These are phyloP conservation scores for Argyrosomus japonicus DNA, from an alignment of 2,113 vertebrate genomes.

Conservation along the genomic window DNA sequence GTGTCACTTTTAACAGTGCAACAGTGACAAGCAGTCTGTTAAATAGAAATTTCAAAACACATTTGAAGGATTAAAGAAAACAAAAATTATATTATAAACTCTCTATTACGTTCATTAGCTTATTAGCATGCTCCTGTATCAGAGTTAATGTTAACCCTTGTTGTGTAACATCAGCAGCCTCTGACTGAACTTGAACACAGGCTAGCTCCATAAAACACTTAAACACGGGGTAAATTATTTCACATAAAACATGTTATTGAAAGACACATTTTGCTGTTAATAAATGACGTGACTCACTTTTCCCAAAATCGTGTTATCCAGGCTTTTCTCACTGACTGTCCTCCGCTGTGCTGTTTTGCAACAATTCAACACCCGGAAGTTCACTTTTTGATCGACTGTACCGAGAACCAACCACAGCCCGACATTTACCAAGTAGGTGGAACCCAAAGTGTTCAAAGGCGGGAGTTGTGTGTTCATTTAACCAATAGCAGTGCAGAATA, in stretches of 20 bases:
- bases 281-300: slow-evolving; percentile 58
- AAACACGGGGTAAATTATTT: neutral
- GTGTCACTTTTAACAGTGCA: neutral
- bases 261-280: neutral
- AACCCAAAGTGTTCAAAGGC: rapidly evolving
- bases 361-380: slow-evolving; percentile 74
- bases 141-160: neutral
- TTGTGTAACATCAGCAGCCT: slow-evolving; percentile 11
- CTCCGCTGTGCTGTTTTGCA: slow-evolving; percentile 59
- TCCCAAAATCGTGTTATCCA: neutral
- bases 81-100: neutral
- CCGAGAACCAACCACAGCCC: slow-evolving; percentile 39
- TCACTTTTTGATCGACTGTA: neutral
- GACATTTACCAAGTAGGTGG: neutral
- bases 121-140: neutral
- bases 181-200: neutral
- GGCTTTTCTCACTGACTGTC: neutral
- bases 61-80: neutral
- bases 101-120: neutral
- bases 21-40: too few species aligned
- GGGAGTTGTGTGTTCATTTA: rapidly evolving
- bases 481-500: slow-evolving; percentile 35
- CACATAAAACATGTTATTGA: neutral
- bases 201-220: neutral
- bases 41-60: neutral